Conservation (phyloP, 1,140 invertebrate genomes). For the Agraylea sexmaculata region DNA sequence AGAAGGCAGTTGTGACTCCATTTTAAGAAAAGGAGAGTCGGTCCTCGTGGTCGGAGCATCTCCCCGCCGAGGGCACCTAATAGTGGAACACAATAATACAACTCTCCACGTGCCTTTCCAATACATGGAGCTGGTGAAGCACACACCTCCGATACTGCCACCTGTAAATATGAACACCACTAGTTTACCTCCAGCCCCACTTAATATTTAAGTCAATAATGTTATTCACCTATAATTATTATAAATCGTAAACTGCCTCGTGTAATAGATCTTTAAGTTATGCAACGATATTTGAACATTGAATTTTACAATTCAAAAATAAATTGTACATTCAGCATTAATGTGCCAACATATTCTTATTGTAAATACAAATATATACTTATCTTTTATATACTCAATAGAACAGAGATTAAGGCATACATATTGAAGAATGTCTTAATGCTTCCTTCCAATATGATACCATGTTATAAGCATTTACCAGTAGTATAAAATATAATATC, state of each 20-base stretch:
- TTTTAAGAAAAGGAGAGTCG: conserved; percentile 66
- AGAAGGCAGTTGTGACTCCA: conserved; percentile 38
- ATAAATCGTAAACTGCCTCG: no score
- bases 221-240: neutral
- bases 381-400: no score
- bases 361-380: no score
- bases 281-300: no score
- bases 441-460: no score
- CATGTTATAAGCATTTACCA: conserved; percentile 22
- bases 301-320: no score
- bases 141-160: conserved; percentile 2
- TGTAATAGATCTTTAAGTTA: no score
- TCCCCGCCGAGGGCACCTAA: conserved; percentile 62
- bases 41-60: conserved; percentile 76
- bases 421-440: no score
- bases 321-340: no score
- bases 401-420: no score
- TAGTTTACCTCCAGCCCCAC: conserved; percentile 15
- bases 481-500: conserved; percentile 17
- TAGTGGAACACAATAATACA: conserved; percentile 71
- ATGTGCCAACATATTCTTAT: no score
- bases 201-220: conserved; percentile 15
- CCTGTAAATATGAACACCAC: conserved; percentile 11
- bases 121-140: conserved; percentile 55
- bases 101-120: conserved; percentile 79